Conservation (phyloP, 2,888 invertebrate genomes). For the Chloromyia formosa region DNA sequence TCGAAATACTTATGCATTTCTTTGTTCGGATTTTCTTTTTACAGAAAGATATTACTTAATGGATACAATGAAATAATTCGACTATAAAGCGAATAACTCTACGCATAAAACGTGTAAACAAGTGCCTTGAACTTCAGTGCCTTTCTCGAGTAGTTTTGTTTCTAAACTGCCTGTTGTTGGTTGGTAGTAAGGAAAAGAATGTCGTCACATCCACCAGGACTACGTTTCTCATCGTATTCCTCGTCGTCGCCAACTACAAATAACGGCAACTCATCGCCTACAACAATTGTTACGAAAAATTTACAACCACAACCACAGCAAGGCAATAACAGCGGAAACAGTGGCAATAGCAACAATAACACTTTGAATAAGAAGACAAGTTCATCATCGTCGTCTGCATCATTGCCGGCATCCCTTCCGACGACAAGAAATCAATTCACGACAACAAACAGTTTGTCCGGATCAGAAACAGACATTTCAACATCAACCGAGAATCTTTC, state of each 20-base stretch:
- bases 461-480: slow-evolving; percentile 89
- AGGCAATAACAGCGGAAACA: slow-evolving; percentile 36
- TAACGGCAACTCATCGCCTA: slow-evolving; percentile 31
- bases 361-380: slow-evolving; percentile 25
- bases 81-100: background rate
- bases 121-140: slow-evolving; percentile 46
- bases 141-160: slow-evolving; percentile 36
- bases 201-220: slow-evolving; percentile 52
- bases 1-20: background rate
- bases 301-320: slow-evolving; percentile 48
- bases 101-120: slow-evolving; percentile 11
- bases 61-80: slow-evolving; percentile 4
- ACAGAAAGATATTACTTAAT: background rate
- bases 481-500: slow-evolving; percentile 91
- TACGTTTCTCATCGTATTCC: slow-evolving; percentile 52
- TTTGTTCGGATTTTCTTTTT: too few relatives aligned
- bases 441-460: slow-evolving; percentile 67
- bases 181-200: slow-evolving; percentile 45
- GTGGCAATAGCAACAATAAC: slow-evolving; percentile 32
- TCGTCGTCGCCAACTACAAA: slow-evolving; percentile 41
- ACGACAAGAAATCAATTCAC: slow-evolving; percentile 45
- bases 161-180: slow-evolving; percentile 19
- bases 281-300: slow-evolving; percentile 47
- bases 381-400: slow-evolving; percentile 8
- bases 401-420: slow-evolving; percentile 1